Evolutionary conservation across 2,113 vertebrate genomes (phyloP).

Genomic region (Aix galericulata): DNA sequence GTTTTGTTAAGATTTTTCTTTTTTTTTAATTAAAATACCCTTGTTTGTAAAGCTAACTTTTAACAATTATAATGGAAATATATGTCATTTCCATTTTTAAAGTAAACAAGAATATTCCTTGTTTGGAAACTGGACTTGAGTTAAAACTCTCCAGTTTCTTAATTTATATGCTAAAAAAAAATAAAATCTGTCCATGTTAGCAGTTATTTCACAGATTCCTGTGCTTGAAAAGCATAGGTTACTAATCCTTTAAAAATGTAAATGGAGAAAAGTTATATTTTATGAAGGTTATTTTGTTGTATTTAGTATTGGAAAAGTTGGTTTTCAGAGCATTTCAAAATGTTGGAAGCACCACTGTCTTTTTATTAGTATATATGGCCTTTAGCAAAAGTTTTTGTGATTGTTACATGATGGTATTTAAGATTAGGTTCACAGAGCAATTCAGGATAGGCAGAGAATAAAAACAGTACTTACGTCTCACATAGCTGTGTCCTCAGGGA

Average conservation of each 20-base stretch:
- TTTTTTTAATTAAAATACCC: constrained; percentile 84
- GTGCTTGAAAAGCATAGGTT: constrained; percentile 86
- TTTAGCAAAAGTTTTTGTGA: constrained; percentile 90
- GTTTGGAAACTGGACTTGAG: constrained; percentile 91
- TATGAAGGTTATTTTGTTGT: constrained; percentile 98
- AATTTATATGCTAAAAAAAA: constrained; percentile 88
- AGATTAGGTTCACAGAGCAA: constrained; percentile 86
- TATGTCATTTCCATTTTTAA: constrained; percentile 89
- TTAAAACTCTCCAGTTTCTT: constrained; percentile 95
- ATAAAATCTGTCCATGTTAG: constrained; percentile 86
- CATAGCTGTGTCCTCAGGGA: constrained; percentile 86
- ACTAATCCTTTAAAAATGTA: constrained; percentile 90
- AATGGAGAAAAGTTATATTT: constrained; percentile 94
- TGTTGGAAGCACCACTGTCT: constrained; percentile 92
- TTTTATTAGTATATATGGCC: constrained; percentile 92
- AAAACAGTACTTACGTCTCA: constrained; percentile 81
- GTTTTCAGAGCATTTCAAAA: constrained; percentile 92
- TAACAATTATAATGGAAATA: constrained; percentile 87
- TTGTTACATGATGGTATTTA: constrained; percentile 87
- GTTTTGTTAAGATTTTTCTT: constrained; percentile 84
- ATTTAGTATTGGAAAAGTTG: constrained; percentile 93
- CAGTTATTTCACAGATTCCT: constrained; percentile 84
- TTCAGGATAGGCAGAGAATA: constrained; percentile 84
- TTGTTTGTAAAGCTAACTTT: constrained; percentile 92
- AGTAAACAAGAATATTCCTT: constrained; percentile 86